phyloP scores from a whole-genome alignment of 2,113 vertebrate species.

The Ceyx cyanopectus region DNA sequence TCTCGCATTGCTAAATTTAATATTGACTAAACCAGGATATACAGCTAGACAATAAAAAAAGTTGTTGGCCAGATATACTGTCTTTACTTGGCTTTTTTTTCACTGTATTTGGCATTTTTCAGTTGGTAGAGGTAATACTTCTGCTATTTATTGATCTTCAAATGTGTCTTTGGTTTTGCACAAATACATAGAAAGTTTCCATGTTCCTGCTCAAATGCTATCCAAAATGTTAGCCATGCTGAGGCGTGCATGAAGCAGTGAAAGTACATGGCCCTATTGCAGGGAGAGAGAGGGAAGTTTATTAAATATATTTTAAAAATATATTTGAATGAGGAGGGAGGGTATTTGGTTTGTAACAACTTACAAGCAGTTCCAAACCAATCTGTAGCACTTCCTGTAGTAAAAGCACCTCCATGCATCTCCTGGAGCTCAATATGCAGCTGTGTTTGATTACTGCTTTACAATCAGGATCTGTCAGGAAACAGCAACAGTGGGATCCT shows the following conservation, averaged over 20 bases:
- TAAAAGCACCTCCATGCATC: not conserved
- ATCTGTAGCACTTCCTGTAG: not conserved
- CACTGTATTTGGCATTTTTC: not conserved
- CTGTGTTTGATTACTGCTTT: not conserved
- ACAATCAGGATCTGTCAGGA: not conserved
- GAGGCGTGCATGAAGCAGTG: not conserved
- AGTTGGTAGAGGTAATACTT: not conserved
- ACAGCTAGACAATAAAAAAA: no score
- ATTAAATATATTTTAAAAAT: not conserved
- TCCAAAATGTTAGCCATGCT: not conserved
- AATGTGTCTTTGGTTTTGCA: not conserved
- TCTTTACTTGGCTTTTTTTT: not conserved
- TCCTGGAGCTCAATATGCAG: not conserved
- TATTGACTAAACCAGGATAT: no score
- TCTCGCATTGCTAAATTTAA: no score
- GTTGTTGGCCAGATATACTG: not conserved
- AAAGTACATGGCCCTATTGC: not conserved
- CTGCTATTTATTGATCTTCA: not conserved
- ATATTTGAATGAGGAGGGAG: not conserved
- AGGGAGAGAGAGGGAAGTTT: fast-evolving
- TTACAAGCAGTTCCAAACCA: not conserved
- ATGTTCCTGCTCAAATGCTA: not conserved
- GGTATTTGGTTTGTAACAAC: not conserved
- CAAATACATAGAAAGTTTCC: not conserved
- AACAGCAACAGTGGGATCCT: not conserved